These are phyloP conservation scores for Saccostrea cuccullata DNA, from an alignment of 1,140 invertebrate genomes.

Conservation along the genomic window DNA sequence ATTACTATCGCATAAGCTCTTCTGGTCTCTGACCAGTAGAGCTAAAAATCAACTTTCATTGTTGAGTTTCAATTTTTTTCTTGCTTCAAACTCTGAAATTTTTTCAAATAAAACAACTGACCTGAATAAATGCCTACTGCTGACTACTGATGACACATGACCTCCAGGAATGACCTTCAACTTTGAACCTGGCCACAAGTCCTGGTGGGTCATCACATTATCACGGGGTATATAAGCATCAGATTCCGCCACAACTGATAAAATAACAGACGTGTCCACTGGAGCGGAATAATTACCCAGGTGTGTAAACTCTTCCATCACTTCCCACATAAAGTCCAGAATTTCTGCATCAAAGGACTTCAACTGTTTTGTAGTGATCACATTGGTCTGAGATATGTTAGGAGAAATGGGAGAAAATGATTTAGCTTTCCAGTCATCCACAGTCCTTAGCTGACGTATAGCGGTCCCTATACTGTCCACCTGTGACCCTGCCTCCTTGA, in stretches of 20 bases:
- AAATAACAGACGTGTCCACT: constrained; percentile 84
- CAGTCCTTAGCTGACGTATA: not conserved
- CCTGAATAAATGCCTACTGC: constrained; percentile 92
- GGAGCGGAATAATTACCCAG: constrained; percentile 92
- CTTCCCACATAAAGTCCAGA: constrained; percentile 95
- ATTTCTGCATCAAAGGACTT: constrained; percentile 55
- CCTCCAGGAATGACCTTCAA: constrained; percentile 91
- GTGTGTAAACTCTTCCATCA: constrained; percentile 99
- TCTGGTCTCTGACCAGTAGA: too few relatives aligned
- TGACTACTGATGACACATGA: constrained; percentile 93
- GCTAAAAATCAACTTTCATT: too few relatives aligned
- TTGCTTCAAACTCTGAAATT: not conserved
- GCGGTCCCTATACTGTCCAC: constrained; percentile 6
- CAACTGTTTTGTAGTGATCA: not conserved
- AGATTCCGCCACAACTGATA: constrained; percentile 80
- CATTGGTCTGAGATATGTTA: not conserved
- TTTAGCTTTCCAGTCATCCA: constrained; percentile 22
- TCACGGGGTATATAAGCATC: constrained; percentile 96
- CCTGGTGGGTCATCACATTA: constrained; percentile 87
- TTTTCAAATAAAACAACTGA: constrained; percentile 74
- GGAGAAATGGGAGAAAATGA: not conserved
- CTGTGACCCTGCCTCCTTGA: not conserved
- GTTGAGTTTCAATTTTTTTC: too few relatives aligned
- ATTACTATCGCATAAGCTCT: too few relatives aligned
- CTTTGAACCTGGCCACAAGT: constrained; percentile 95